phyloP scores from a whole-genome alignment of 1,140 invertebrate species.

The Drosophila punjabiensis region DNA sequence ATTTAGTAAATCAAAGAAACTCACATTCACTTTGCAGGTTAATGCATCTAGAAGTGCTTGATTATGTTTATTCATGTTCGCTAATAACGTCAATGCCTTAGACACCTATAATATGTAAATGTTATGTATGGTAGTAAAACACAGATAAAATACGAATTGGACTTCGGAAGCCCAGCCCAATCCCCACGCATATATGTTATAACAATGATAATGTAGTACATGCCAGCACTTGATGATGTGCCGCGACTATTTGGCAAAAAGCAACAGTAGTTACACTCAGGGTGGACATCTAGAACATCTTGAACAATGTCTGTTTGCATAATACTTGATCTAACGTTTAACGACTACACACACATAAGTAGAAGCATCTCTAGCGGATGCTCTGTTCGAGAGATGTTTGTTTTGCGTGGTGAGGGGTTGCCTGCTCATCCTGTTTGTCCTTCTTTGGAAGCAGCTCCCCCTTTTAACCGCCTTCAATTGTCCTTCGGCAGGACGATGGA shows the following conservation, averaged over 20 bases:
- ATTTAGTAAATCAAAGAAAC: background rate
- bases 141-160: slow-evolving; percentile 65
- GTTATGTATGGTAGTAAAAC: slow-evolving; percentile 66
- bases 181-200: slow-evolving; percentile 28
- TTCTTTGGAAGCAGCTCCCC: slow-evolving; percentile 49
- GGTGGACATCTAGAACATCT: slow-evolving; percentile 38
- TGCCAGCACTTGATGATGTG: slow-evolving; percentile 30
- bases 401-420: slow-evolving; percentile 27
- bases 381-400: slow-evolving; percentile 63
- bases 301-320: slow-evolving; percentile 45
- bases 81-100: slow-evolving; percentile 64
- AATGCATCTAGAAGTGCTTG: slow-evolving; percentile 44
- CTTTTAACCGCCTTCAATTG: slow-evolving; percentile 79
- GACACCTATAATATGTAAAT: slow-evolving; percentile 60
- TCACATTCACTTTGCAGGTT: slow-evolving; percentile 7
- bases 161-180: slow-evolving; percentile 10
- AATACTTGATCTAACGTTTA: slow-evolving; percentile 62
- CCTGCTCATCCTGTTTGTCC: slow-evolving; percentile 9
- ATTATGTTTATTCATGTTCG: slow-evolving; percentile 57
- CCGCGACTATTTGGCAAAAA: slow-evolving; percentile 60
- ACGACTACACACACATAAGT: slow-evolving; percentile 30
- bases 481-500: slow-evolving; percentile 88
- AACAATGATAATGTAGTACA: slow-evolving; percentile 50
- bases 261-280: slow-evolving; percentile 50
- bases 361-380: slow-evolving; percentile 39